Conservation (phyloP, 1,140 invertebrate genomes). For the Chlorops oryzae region DNA sequence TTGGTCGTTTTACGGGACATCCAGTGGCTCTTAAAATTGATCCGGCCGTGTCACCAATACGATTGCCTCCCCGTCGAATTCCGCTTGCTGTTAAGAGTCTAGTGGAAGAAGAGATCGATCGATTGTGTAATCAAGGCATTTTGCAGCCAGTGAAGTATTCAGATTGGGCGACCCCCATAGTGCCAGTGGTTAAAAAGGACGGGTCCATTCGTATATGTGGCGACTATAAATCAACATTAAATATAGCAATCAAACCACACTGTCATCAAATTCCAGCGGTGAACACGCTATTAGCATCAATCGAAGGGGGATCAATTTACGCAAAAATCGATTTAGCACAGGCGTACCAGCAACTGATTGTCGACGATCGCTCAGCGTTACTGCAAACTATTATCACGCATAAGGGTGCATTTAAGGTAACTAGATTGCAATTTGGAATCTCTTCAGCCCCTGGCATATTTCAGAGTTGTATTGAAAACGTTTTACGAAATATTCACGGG, state of each 20-base stretch:
- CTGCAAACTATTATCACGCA: constrained; percentile 37
- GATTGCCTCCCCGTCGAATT: not conserved
- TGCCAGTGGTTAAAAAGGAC: no score
- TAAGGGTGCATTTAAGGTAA: constrained; percentile 49
- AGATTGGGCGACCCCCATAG: no score
- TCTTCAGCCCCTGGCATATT: constrained; percentile 47
- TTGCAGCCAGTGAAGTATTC: no score
- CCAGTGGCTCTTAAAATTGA: not conserved
- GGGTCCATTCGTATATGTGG: no score
- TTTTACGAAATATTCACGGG: constrained; percentile 27
- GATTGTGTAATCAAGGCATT: no score
- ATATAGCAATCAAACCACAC: constrained; percentile 30
- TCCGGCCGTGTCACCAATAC: not conserved
- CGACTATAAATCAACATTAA: no score
- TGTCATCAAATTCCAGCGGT: constrained; percentile 50
- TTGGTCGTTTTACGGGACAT: not conserved
- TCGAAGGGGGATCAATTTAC: constrained; percentile 29
- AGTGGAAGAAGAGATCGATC: constrained; percentile 13
- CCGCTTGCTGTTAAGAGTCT: not conserved
- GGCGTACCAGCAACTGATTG: constrained; percentile 36
- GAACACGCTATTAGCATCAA: constrained; percentile 33
- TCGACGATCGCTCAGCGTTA: no score
- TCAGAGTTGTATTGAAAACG: no score
- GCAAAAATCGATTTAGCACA: constrained; percentile 33
- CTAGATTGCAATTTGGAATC: constrained; percentile 50